These are phyloP conservation scores for Pseudeuparius sepicola DNA, from an alignment of 2,888 invertebrate genomes.

Conservation along the genomic window DNA sequence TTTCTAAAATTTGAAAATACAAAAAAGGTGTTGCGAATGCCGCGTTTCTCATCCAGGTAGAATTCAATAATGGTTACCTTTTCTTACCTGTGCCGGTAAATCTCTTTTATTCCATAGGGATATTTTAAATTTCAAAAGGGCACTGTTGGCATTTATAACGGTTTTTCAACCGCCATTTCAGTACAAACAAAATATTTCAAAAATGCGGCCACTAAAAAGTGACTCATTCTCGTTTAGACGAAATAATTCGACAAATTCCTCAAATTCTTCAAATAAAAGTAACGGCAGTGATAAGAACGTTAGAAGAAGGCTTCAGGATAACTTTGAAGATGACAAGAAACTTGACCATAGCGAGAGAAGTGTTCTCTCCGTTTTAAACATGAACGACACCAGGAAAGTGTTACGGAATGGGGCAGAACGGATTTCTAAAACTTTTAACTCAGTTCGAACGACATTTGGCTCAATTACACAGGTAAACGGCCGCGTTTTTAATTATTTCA, in stretches of 20 bases:
- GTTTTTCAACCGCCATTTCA: too few relatives aligned
- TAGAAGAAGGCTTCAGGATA: slow-evolving; percentile 7
- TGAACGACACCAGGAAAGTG: slow-evolving; percentile 52
- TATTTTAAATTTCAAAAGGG: too few relatives aligned
- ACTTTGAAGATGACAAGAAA: slow-evolving; percentile 7
- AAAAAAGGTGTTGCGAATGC: too few relatives aligned
- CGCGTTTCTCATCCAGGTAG: too few relatives aligned
- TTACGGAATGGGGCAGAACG: slow-evolving; percentile 58
- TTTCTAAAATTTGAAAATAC: too few relatives aligned
- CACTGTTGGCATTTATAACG: too few relatives aligned
- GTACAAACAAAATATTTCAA: too few relatives aligned
- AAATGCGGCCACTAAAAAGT: slow-evolving; percentile 24
- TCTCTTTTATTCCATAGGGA: too few relatives aligned
- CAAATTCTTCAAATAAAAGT: slow-evolving; percentile 25
- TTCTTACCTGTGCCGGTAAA: too few relatives aligned
- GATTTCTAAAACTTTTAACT: slow-evolving; percentile 55
- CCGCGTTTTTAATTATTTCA: background rate
- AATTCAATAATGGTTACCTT: too few relatives aligned
- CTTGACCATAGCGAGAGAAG: slow-evolving; percentile 26
- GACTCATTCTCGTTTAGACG: slow-evolving; percentile 32
- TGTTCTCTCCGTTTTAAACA: slow-evolving; percentile 38
- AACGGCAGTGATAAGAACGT: slow-evolving; percentile 20
- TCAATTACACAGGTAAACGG: slow-evolving; percentile 55
- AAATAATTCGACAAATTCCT: slow-evolving; percentile 26
- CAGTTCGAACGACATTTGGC: slow-evolving; percentile 54